Base-by-base conservation (phyloP, 2,113 vertebrate species). In the Phocoena phocoena region DNA sequence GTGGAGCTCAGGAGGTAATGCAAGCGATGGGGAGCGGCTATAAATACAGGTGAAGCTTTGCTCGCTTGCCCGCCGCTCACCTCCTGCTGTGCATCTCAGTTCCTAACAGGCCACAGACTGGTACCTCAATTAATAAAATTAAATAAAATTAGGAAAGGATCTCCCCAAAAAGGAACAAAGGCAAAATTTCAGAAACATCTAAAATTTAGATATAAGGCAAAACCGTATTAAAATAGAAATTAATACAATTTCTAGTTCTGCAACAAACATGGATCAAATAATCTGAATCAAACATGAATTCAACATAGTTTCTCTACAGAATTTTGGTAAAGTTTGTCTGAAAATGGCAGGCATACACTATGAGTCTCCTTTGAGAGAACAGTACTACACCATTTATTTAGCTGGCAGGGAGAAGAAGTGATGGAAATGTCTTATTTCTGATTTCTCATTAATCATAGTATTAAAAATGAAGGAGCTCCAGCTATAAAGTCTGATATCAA, bases 151-250 rank as follows among this genome's bases (percentile, higher is more conserved):
- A 87, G 60, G 21, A 33, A 87, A 84, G 26, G 28, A 91, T 84
- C 36, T 76, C 26, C n/a, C 38, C 50, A 47, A 87, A 95, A 97
- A 83, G 13, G 13, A 82, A 77, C 31, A 96, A 55, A 90, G 44
- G 12, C 41, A 90, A 90, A 89, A 79, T 84, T 91, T 84, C 63
- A 93, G 55, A 95, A 96, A 83, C 79, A 93, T 26, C 17, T 89
- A 15, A 47, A 63, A 70, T 79, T 81, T 53, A 93, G 41, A 95
- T 88, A 80, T 80, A 84, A 88, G 36, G 70, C 14, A 74, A 94
- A 97, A 81, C 33, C 81, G 41, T 9, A 96, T 85, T 91, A 95
- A 95, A 76, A 88, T 53, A 81, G 28, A 70, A 90, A 92, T 73
- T 73, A 83, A 90, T 87, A 85, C 1, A 88, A 84, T 47, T 79